Evolutionary conservation across 35 echinoderm and acorn worm species (phyloP), one percentile per base, ranked within the genome.

Genomic region (Strongylocentrotus purpuratus): DNA sequence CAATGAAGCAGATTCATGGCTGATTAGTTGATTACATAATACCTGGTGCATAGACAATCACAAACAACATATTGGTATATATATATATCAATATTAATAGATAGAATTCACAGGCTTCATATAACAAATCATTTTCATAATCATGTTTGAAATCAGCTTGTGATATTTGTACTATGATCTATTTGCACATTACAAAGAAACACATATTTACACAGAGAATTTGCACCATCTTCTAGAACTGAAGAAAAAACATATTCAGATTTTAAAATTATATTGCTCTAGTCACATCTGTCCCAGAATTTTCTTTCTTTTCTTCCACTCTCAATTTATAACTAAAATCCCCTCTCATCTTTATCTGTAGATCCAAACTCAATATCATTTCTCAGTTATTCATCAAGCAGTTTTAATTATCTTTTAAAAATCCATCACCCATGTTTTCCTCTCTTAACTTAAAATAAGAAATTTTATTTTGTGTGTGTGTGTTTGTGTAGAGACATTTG

Each of bases 91-190:
- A 35, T 35, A 32, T 87, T 46, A 17, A 41, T 10, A 45, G 18
- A 35, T 41, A 41, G 32, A 89, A 89, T 5, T 33, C 31, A 33
- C 87, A 89, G 33, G 87, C 87, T 33, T 89, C 87, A 89, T 89
- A 46, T 45, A 18, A 45, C 87, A 89, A 89, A 89, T 89, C 87
- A 89, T 46, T 41, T 89, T 89, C 33, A 89, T 89, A 89, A 89
- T 89, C 87, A 89, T 89, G 45, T 89, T 89, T 89, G 87, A 89
- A 46, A 89, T 89, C 87, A 41, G 87, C 87, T 41, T 89, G 87
- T 45, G 87, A n/a, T 78, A n/a, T 78, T 70, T 78, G 65, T 78
- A 78, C 22, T 78, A 28, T 78, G 22, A 78, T 78, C 20, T 28
- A 22, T 78, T 28, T 78, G 61, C 61, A 71, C 0, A 18, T 28